Conservation (phyloP, 2,888 invertebrate genomes). For the Tholera decimalis region DNA sequence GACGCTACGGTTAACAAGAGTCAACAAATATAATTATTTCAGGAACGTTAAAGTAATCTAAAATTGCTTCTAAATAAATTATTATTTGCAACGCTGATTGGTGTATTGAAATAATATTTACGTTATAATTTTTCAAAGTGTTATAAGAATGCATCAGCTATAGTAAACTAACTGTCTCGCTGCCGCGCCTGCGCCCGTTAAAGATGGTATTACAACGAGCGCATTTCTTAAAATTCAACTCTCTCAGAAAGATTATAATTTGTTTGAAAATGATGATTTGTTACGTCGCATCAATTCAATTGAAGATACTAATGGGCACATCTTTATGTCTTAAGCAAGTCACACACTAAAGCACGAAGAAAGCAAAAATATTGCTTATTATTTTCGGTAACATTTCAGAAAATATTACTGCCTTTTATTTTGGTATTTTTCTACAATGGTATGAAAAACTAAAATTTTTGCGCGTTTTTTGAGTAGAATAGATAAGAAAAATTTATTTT, state of each 20-base stretch:
- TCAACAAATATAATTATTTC: neutral
- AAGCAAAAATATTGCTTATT: too few relatives aligned
- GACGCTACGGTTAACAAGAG: neutral
- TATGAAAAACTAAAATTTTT: too few relatives aligned
- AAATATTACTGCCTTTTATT: too few relatives aligned
- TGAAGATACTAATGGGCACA: constrained; percentile 1
- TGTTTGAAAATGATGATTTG: constrained; percentile 18
- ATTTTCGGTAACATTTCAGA: neutral
- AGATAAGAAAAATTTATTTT: too few relatives aligned
- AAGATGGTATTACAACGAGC: constrained; percentile 45
- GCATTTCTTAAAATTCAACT: constrained; percentile 11
- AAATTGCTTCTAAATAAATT: too few relatives aligned
- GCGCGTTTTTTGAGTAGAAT: too few relatives aligned
- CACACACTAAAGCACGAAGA: neutral
- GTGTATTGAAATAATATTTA: constrained; percentile 54
- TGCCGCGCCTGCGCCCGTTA: constrained; percentile 42
- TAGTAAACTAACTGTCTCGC: constrained; percentile 64
- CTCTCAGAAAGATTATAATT: neutral
- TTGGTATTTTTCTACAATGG: too few relatives aligned
- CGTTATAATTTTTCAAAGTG: constrained; percentile 58
- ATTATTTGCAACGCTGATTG: constrained; percentile 44
- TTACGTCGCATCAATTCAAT: constrained; percentile 16
- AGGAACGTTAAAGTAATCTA: too few relatives aligned
- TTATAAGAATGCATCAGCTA: constrained; percentile 62
- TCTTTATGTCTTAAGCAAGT: neutral